phyloP scores from a whole-genome alignment of 2,113 vertebrate genomes.

The Orthonyx spaldingii region DNA sequence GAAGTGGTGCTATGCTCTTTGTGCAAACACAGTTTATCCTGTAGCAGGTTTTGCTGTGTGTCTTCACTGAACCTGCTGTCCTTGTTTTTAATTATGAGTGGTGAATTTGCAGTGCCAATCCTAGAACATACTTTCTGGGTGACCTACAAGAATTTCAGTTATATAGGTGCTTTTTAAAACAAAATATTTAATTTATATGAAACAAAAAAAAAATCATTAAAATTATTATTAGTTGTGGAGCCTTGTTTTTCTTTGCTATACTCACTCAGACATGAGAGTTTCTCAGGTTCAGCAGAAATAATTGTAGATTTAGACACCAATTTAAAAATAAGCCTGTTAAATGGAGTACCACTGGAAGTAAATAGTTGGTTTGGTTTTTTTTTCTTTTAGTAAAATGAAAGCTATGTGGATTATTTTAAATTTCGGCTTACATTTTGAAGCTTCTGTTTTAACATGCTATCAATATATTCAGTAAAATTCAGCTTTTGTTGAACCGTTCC shows the following conservation, averaged over 20 bases:
- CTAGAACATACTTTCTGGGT: background rate
- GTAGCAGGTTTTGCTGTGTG: background rate
- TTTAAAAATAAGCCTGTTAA: background rate
- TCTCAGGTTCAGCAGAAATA: background rate
- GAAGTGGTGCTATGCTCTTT: background rate
- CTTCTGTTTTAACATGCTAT: background rate
- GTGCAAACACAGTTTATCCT: background rate
- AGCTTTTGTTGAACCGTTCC: background rate
- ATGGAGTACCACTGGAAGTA: background rate
- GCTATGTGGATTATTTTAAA: background rate
- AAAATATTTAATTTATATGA: background rate
- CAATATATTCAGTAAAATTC: background rate
- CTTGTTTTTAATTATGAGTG: background rate
- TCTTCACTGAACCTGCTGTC: background rate
- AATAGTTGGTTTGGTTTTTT: too few relatives aligned
- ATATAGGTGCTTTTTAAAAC: background rate
- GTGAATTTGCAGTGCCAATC: background rate
- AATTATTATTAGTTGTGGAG: background rate
- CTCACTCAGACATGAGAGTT: background rate
- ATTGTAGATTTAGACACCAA: background rate
- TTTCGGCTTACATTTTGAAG: background rate
- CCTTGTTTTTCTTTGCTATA: background rate
- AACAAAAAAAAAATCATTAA: background rate
- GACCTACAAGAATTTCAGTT: background rate
- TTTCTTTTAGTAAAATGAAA: background rate